phyloP scores from a whole-genome alignment of 2,113 vertebrate genomes.

The Chloroceryle aenea region DNA sequence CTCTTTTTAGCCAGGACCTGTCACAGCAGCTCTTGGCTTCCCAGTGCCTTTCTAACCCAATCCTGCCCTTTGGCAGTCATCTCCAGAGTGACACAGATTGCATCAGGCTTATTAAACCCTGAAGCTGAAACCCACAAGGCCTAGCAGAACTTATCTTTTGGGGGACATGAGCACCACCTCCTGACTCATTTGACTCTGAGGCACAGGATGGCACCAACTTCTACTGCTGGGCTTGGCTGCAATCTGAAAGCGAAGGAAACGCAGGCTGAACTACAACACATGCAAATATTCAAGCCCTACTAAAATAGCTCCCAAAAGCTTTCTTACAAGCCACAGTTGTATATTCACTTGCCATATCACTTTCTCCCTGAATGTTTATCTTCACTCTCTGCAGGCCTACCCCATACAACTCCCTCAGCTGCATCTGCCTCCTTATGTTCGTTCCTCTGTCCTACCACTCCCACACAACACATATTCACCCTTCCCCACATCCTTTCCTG shows the following conservation, averaged over 20 bases:
- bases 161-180: neutral
- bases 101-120: neutral
- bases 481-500: neutral
- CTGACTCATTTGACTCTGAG: neutral
- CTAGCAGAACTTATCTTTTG: neutral
- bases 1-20: neutral
- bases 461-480: neutral
- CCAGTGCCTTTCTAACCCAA: neutral
- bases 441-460: neutral
- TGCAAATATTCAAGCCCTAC: accelerated
- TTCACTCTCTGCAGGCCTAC: neutral
- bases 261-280: neutral
- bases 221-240: neutral
- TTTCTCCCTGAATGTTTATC: neutral
- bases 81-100: neutral
- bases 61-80: neutral
- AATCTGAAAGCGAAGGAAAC: neutral
- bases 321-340: neutral
- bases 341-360: neutral
- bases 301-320: neutral
- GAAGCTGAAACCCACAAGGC: neutral
- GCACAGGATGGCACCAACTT: neutral
- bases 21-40: neutral
- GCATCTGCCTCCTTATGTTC: neutral
- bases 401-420: neutral